Evolutionary conservation across 2,113 vertebrate genomes (phyloP), one percentile per base, ranked within the genome.

Genomic region (Crotophaga sulcirostris): DNA sequence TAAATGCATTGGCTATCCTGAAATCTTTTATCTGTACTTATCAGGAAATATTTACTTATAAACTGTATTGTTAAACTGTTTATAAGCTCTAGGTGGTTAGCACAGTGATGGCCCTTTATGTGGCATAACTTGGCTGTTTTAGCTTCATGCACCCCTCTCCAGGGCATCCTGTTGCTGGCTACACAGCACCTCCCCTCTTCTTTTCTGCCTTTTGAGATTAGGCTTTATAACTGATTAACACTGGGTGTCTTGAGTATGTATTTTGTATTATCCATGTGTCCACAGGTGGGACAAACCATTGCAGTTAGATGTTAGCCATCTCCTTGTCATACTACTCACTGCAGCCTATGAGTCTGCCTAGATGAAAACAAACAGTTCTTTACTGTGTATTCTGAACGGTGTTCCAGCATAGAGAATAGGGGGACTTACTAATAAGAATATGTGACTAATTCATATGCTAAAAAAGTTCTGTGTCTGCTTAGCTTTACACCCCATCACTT

Each of bases 21-120:
- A 77, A 95, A 93, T 95, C 92, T 96, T 91, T 96, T 94, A 95
- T 81, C 91, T 97, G 67, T 70, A 85, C 55, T 96, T 89, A 76
- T 80, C 44, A 84, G 69, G 72, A 69, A 88, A 72, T 92, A 84
- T 92, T 80, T 96, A 66, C 44, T 74, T 96, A 83, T 74, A 84
- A 89, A 72, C 34, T 87, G 38, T 38, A 81, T 94, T 94, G 89
- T 90, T 81, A 92, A 88, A 83, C 89, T 95, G 76, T 82, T 97
- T 96, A 77, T 84, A 93, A 95, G 69, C 38, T 74, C 62, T 58
- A 59, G 67, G 44, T 25, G 70, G 36, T 66, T 51, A 84, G 78
- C 90, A 88, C 42, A 55, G 81, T 69, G 79, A 33, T 81, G 84
- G 54, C 42, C 33, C 44, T 94, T 92, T 84, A 60, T 44, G 75